A percentile compares a stretch with the other conserved stretches of the same genome.
phyloP scores from a whole-genome alignment of 2,797 vertebrate genomes.

The Danio kyathit region DNA sequence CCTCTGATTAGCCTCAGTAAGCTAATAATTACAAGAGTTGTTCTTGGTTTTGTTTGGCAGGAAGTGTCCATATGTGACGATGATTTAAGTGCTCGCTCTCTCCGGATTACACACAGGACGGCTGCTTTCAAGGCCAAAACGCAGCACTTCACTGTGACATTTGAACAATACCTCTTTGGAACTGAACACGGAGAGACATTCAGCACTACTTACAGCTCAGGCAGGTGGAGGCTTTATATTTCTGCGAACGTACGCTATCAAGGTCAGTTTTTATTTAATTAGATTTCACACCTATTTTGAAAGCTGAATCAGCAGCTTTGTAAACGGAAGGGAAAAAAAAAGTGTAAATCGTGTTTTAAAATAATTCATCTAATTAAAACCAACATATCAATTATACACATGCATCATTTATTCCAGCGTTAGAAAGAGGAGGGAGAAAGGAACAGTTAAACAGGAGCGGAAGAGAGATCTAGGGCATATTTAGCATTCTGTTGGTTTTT shows the following conservation, averaged over 20 bases:
- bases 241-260: background rate
- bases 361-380: background rate
- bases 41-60: constrained; percentile 40
- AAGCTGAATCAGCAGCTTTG: background rate
- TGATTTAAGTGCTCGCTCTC: constrained; percentile 53
- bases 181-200: background rate
- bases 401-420: constrained; percentile 25
- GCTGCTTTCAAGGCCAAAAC: background rate
- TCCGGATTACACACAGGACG: background rate
- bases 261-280: background rate
- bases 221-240: background rate
- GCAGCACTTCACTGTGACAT: background rate
- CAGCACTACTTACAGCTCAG: background rate
- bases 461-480: constrained; percentile 19
- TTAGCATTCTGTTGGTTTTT: background rate
- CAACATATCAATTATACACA: constrained; percentile 32
- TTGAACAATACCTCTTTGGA: constrained; percentile 15
- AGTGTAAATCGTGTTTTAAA: constrained; percentile 39
- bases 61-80: constrained; percentile 65
- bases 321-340: background rate
- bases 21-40: constrained; percentile 18
- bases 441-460: constrained; percentile 8
- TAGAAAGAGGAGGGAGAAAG: background rate
- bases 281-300: background rate
- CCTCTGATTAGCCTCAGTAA: constrained; percentile 35